Percentiles rank a stretch among this genome's conserved stretches.
Evolutionary conservation across 2,888 invertebrate species (phyloP).

Genomic region (Epicampocera succincta): DNA sequence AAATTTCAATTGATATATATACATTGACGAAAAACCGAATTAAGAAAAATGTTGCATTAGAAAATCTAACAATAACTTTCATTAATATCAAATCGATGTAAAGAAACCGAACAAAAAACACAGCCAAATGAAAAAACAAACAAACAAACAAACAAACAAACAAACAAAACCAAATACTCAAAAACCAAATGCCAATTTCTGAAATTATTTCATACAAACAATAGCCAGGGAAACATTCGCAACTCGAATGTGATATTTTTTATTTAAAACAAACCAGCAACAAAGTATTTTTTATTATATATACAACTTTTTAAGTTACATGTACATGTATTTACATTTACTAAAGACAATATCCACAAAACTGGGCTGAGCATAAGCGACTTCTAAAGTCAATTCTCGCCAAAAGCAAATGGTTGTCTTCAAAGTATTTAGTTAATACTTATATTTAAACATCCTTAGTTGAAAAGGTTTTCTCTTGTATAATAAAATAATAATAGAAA

Average conservation of each 20-base stretch:
- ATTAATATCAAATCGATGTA: conserved; percentile 58
- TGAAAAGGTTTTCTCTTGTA: conserved; percentile 52
- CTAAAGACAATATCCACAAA: conserved; percentile 52
- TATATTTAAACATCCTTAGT: conserved; percentile 68
- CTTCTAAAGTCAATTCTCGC: conserved; percentile 47
- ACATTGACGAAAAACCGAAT: conserved; percentile 64
- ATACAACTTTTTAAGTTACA: conserved; percentile 70
- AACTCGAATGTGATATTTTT: conserved; percentile 82
- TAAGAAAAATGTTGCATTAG: conserved; percentile 68
- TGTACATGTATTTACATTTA: conserved; percentile 42
- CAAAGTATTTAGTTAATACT: conserved; percentile 50
- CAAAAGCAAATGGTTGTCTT: conserved; percentile 59
- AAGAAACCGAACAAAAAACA: conserved; percentile 43
- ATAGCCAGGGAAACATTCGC: conserved; percentile 82
- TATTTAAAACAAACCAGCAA: conserved; percentile 72
- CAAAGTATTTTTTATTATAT: conserved; percentile 73
- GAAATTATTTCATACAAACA: conserved; percentile 80
- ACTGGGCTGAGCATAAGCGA: conserved; percentile 5
- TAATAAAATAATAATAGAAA: conserved; percentile 51
- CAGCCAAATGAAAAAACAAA: conserved; percentile 56
- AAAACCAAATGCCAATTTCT: conserved; percentile 74
- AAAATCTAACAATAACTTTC: conserved; percentile 71
- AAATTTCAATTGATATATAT: conserved; percentile 77
- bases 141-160: too few species aligned
- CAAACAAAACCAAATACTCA: conserved; percentile 70